Percentiles rank a stretch among this genome's conserved stretches.
phyloP scores from a whole-genome alignment of 1,140 invertebrate species.

The Lepidurus packardi region DNA sequence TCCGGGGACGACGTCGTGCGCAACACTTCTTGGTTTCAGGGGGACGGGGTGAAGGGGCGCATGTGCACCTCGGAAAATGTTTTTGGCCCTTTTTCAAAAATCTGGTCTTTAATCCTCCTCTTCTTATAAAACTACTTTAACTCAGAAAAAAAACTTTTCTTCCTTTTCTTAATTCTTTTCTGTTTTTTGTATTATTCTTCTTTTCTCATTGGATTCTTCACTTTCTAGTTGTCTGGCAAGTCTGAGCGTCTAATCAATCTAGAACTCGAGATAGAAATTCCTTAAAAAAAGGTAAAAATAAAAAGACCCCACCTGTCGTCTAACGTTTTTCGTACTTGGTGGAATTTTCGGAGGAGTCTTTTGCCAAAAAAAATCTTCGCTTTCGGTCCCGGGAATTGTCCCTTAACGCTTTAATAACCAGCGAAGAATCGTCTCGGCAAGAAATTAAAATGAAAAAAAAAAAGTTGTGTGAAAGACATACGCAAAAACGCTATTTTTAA shows the following conservation, averaged over 20 bases:
- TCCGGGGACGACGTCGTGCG: background rate
- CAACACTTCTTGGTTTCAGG: background rate
- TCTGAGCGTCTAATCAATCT: background rate
- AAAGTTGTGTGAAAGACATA: background rate
- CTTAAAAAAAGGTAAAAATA: background rate
- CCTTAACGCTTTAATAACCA: background rate
- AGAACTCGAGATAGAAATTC: background rate
- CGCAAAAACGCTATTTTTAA: background rate
- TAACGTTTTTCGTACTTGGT: background rate
- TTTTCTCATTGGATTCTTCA: background rate
- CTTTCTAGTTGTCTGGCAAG: conserved; percentile 8
- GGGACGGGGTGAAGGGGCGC: background rate
- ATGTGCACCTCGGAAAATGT: background rate
- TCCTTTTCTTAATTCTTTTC: background rate
- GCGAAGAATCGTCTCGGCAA: no score
- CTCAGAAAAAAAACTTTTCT: background rate
- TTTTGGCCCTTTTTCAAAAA: conserved; percentile 6
- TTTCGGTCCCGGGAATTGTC: background rate
- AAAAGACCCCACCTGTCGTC: background rate
- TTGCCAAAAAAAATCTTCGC: background rate
- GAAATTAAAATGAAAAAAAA: background rate
- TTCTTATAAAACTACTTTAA: background rate
- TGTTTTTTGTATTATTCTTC: background rate
- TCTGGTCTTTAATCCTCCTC: background rate
- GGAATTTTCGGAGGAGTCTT: background rate